Evolutionary conservation across 1,140 invertebrate species (phyloP).

Genomic region (Zaprionus taronus): DNA sequence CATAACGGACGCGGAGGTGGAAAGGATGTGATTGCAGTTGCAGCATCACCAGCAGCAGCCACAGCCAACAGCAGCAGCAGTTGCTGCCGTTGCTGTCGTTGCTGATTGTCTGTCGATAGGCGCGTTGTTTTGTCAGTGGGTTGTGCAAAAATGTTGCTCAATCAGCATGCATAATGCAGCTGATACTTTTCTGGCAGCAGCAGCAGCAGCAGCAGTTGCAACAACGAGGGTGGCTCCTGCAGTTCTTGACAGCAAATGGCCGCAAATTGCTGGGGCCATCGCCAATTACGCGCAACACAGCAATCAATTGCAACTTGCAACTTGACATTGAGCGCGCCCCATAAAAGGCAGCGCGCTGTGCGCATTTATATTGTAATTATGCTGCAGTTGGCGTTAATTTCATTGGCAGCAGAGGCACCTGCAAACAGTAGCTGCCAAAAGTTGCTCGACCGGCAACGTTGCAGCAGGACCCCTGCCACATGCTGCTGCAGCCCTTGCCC

Average conservation of each 20-base stretch:
- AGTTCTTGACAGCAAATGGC: slow-evolving; percentile 42
- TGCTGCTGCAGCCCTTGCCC: slow-evolving; percentile 9
- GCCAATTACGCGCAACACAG: slow-evolving; percentile 54
- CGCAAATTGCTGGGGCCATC: slow-evolving; percentile 45
- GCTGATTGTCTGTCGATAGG: slow-evolving; percentile 82
- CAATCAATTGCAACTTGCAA: slow-evolving; percentile 24
- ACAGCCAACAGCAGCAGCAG: slow-evolving; percentile 43
- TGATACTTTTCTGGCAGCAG: slow-evolving; percentile 36
- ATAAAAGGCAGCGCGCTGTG: slow-evolving; percentile 69
- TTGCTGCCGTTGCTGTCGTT: slow-evolving; percentile 41
- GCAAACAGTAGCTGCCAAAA: slow-evolving; percentile 55
- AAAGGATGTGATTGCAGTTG: slow-evolving; percentile 76
- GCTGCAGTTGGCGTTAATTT: slow-evolving; percentile 76
- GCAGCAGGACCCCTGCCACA: not conserved
- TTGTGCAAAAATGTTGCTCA: slow-evolving; percentile 82
- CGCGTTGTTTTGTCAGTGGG: slow-evolving; percentile 80
- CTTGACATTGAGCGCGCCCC: slow-evolving; percentile 67
- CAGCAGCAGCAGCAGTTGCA: not conserved
- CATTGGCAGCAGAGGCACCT: slow-evolving; percentile 67
- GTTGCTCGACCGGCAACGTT: slow-evolving; percentile 21
- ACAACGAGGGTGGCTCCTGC: slow-evolving; percentile 66
- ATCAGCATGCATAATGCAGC: slow-evolving; percentile 80
- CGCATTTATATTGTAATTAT: slow-evolving; percentile 81
- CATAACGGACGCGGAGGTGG: slow-evolving; percentile 83
- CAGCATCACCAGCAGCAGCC: slow-evolving; percentile 20